These are phyloP conservation scores for Oreamnos americanus DNA, from an alignment of 2,113 vertebrate species.

Conservation along the genomic window DNA sequence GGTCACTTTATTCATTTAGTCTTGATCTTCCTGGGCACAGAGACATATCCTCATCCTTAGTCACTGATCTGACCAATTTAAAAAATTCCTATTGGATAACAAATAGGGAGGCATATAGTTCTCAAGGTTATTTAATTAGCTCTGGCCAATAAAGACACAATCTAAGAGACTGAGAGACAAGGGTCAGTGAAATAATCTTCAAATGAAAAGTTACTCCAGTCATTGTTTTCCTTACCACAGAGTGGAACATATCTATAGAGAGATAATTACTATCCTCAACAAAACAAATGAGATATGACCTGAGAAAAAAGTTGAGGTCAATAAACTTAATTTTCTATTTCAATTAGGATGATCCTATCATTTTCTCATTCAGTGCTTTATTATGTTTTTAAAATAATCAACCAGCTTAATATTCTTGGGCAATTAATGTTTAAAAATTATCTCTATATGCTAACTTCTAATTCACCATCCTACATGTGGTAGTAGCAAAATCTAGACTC, in stretches of 20 bases:
- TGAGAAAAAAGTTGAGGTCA: background rate
- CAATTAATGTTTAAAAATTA: background rate
- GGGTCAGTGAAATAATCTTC: background rate
- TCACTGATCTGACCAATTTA: conserved; percentile 13
- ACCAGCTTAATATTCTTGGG: background rate
- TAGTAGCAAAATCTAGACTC: background rate
- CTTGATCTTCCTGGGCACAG: background rate
- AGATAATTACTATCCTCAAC: background rate
- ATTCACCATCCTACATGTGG: background rate
- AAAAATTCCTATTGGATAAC: background rate
- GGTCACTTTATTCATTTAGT: background rate
- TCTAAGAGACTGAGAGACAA: background rate
- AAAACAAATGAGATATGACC: conserved; percentile 2
- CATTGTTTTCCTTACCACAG: background rate
- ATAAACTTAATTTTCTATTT: background rate
- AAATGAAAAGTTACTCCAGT: background rate
- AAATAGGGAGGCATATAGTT: background rate
- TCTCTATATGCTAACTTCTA: background rate
- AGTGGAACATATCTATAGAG: background rate
- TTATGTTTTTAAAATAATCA: background rate
- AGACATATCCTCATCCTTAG: background rate
- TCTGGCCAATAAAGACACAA: background rate
- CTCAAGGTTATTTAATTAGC: background rate
- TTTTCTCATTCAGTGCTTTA: background rate
- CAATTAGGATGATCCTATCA: background rate